phyloP scores from a whole-genome alignment of 2,888 invertebrate genomes.

The Heliothis peltigera region DNA sequence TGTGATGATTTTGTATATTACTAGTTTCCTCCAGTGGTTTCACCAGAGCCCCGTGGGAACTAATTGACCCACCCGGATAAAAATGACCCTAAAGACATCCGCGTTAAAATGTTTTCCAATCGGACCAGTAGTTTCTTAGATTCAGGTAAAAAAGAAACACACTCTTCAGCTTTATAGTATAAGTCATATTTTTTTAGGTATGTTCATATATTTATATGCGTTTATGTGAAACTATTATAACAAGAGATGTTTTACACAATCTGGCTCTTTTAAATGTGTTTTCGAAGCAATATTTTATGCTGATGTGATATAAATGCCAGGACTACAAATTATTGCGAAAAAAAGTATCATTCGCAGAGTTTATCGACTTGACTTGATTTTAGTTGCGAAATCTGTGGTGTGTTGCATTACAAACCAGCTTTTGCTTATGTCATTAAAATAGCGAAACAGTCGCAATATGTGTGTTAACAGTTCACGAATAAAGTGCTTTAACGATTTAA shows the following conservation, averaged over 20 bases:
- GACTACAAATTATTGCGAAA: constrained; percentile 32
- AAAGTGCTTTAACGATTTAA: constrained; percentile 17
- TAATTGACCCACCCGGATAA: no score
- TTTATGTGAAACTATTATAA: not conserved
- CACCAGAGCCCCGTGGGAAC: no score
- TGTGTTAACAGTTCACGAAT: constrained; percentile 4
- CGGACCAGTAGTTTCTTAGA: no score
- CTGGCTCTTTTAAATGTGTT: not conserved
- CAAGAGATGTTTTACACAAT: not conserved
- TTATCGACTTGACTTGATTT: constrained; percentile 35
- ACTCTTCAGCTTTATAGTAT: no score
- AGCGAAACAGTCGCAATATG: constrained; percentile 29
- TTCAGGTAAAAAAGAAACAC: no score
- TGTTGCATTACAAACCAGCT: constrained; percentile 45
- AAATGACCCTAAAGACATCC: no score
- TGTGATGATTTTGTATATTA: constrained; percentile 11
- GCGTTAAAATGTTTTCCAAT: no score
- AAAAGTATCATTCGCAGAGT: constrained; percentile 21
- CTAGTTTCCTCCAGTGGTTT: no score
- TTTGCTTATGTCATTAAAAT: constrained; percentile 50
- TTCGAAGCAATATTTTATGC: constrained; percentile 8
- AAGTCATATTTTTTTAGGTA: no score
- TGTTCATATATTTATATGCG: no score
- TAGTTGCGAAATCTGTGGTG: constrained; percentile 44
- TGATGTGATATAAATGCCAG: constrained; percentile 15